Conservation (phyloP, 2,888 invertebrate species). For the Oscheius onirici region DNA sequence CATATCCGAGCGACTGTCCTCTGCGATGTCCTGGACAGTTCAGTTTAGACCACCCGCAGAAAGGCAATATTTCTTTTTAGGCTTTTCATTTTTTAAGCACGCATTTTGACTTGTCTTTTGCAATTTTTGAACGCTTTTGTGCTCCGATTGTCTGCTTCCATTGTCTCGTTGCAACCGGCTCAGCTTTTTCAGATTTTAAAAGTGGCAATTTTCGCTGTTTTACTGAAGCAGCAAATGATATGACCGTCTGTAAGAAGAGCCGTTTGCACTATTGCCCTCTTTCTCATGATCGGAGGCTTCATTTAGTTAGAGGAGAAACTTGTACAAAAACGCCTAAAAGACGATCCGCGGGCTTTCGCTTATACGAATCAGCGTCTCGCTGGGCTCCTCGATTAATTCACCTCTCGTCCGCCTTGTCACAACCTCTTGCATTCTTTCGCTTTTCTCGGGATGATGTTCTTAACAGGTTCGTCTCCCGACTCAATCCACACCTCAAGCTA, state of each 20-base stretch:
- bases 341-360: constrained; percentile 22
- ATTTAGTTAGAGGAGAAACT: not conserved
- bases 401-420: not conserved
- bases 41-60: constrained; percentile 9
- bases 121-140: not conserved
- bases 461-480: constrained; percentile 2
- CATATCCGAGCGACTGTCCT: constrained; percentile 31
- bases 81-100: not conserved
- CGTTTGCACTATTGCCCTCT: constrained; percentile 13
- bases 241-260: not conserved
- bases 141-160: too few relatives aligned
- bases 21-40: constrained; percentile 21
- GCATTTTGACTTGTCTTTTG: not conserved
- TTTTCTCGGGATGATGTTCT: constrained; percentile 3
- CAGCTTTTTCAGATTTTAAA: not conserved
- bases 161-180: not conserved
- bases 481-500: not conserved
- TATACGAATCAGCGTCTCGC: constrained; percentile 5
- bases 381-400: not conserved
- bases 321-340: constrained; percentile 11
- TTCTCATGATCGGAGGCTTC: constrained; percentile 19
- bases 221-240: constrained; percentile 15
- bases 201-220: constrained; percentile 14
- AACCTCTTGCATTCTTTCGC: too few relatives aligned
- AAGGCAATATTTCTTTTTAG: constrained; percentile 4